Evolutionary conservation across 2,888 invertebrate genomes (phyloP).

Genomic region (Apamea epomidion): DNA sequence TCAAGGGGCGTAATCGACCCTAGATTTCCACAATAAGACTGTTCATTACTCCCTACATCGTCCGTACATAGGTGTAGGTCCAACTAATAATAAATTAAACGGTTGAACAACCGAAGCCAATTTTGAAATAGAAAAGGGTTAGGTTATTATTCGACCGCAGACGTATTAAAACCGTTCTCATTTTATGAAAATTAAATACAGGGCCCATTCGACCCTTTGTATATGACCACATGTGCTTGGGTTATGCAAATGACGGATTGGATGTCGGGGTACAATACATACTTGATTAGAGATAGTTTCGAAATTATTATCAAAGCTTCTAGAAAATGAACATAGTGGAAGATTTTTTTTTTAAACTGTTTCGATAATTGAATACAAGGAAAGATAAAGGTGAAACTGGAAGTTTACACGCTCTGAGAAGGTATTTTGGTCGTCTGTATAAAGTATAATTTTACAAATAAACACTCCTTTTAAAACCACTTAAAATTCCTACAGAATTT

Average conservation of each 20-base stretch:
- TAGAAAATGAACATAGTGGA: not conserved
- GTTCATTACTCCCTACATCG: slow-evolving; percentile 55
- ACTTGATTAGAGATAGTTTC: slow-evolving; percentile 76
- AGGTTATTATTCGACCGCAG: slow-evolving; percentile 85
- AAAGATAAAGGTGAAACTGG: not conserved
- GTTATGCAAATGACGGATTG: slow-evolving; percentile 89
- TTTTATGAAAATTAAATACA: slow-evolving; percentile 90
- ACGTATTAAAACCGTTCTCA: slow-evolving; percentile 87
- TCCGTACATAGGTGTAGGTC: slow-evolving; percentile 57
- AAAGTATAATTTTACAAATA: slow-evolving; percentile 16
- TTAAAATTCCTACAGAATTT: slow-evolving; percentile 75
- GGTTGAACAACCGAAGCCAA: slow-evolving; percentile 79
- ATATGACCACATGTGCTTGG: slow-evolving; percentile 88
- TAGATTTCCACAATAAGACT: slow-evolving; percentile 40
- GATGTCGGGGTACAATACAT: slow-evolving; percentile 80
- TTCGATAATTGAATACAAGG: not conserved
- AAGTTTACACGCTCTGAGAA: not conserved
- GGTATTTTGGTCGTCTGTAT: not conserved
- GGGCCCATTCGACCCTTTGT: slow-evolving; percentile 86
- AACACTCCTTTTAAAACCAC: slow-evolving; percentile 72
- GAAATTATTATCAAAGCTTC: slow-evolving; percentile 47
- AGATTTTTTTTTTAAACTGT: not conserved
- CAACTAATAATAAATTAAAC: slow-evolving; percentile 77
- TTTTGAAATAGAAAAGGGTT: slow-evolving; percentile 86
- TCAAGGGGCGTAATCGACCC: slow-evolving; percentile 4